These are phyloP conservation scores for Limnephilus lunatus DNA, from an alignment of 2,888 invertebrate species.

Conservation along the genomic window DNA sequence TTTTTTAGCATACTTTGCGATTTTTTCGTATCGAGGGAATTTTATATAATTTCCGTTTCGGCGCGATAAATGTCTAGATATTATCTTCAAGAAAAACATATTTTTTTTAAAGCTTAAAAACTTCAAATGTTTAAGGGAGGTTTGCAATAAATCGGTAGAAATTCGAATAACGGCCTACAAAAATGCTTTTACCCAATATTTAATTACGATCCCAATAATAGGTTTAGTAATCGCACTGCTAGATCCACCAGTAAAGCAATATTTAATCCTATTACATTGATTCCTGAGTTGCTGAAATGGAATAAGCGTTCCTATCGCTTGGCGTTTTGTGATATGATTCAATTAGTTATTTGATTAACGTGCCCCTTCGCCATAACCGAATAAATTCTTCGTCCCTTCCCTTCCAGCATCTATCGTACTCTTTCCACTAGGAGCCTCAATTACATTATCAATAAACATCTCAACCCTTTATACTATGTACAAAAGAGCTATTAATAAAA, in stretches of 20 bases:
- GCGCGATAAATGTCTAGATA: too few relatives aligned
- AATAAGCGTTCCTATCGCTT: conserved; percentile 54
- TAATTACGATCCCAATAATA: not conserved
- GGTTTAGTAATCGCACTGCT: not conserved
- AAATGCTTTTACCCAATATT: not conserved
- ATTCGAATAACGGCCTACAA: too few relatives aligned
- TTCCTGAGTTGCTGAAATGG: conserved; percentile 36
- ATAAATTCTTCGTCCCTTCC: not conserved
- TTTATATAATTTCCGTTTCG: too few relatives aligned
- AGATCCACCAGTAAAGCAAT: not conserved
- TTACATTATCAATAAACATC: conserved; percentile 35
- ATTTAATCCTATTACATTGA: conserved; percentile 18
- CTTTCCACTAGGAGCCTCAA: not conserved
- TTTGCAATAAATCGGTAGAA: too few relatives aligned
- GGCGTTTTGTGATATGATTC: conserved; percentile 63
- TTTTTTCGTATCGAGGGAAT: too few relatives aligned
- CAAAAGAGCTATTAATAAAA: not conserved
- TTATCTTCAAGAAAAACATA: too few relatives aligned
- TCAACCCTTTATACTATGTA: not conserved
- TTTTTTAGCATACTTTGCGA: too few relatives aligned
- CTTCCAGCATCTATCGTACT: not conserved
- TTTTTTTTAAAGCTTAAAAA: too few relatives aligned
- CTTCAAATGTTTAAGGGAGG: too few relatives aligned
- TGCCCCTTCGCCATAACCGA: conserved; percentile 35
- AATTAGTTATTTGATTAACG: conserved; percentile 62